phyloP scores from a whole-genome alignment of 2,113 vertebrate genomes.

The Chaetorhynchus papuensis region DNA sequence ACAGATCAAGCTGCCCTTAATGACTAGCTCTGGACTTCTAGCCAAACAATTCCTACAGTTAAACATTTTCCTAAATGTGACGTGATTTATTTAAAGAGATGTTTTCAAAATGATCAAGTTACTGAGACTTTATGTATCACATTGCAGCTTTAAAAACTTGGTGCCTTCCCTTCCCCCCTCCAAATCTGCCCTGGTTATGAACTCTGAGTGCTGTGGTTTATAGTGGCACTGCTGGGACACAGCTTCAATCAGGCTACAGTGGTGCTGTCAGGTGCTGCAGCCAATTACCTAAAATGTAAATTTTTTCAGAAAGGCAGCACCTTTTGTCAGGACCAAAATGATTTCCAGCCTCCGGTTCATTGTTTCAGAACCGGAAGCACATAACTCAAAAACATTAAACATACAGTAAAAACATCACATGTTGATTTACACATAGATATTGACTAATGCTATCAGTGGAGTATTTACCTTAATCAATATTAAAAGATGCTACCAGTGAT shows the following conservation, averaged over 20 bases:
- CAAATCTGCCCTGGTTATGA: not conserved
- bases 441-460: conserved; percentile 58
- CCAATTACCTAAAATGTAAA: conserved; percentile 28
- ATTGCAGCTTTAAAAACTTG: not conserved
- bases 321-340: conserved; percentile 64
- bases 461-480: conserved; percentile 73
- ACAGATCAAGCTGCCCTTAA: not conserved
- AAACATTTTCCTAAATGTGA: not conserved
- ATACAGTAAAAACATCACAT: conserved; percentile 58
- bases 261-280: conserved; percentile 35
- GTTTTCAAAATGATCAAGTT: conserved; percentile 6
- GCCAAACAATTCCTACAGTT: not conserved
- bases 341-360: conserved; percentile 68
- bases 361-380: conserved; percentile 58
- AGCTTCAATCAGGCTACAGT: not conserved
- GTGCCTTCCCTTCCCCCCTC: not conserved
- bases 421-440: conserved; percentile 63
- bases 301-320: conserved; percentile 1
- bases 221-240: conserved; percentile 8
- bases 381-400: conserved; percentile 72
- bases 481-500: conserved; percentile 56
- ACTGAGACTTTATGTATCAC: not conserved
- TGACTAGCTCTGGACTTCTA: not conserved
- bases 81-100: not conserved
- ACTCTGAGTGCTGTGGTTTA: not conserved